Percentiles rank a stretch among this genome's conserved stretches.
These are phyloP conservation scores for Sarcophaga variegata DNA, from an alignment of 2,888 invertebrate species.

Conservation along the genomic window DNA sequence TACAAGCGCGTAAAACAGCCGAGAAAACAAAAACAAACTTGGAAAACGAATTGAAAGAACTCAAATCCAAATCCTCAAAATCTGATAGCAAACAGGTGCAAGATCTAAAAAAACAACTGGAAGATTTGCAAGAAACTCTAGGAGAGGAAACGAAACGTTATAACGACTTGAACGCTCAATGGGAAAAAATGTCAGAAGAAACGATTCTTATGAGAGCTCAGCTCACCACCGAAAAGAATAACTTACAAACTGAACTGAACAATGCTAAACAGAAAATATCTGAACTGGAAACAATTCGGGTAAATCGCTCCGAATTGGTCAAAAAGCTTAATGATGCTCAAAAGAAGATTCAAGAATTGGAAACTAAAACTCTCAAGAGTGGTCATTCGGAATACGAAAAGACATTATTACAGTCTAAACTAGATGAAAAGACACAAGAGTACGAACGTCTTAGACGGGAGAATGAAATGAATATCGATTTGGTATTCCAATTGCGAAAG, in stretches of 20 bases:
- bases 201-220: slow-evolving; percentile 92
- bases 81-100: slow-evolving; percentile 88
- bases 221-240: slow-evolving; percentile 91
- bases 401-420: slow-evolving; percentile 86
- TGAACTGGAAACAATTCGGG: slow-evolving; percentile 77
- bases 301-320: slow-evolving; percentile 79
- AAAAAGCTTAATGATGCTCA: slow-evolving; percentile 77
- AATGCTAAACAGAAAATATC: slow-evolving; percentile 76
- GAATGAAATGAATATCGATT: slow-evolving; percentile 86
- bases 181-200: slow-evolving; percentile 92
- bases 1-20: slow-evolving; percentile 84
- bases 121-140: slow-evolving; percentile 87
- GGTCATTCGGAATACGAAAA: slow-evolving; percentile 84
- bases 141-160: slow-evolving; percentile 88
- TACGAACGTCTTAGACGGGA: slow-evolving; percentile 87
- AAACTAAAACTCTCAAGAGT: slow-evolving; percentile 76
- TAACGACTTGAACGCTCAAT: slow-evolving; percentile 90
- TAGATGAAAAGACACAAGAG: slow-evolving; percentile 90
- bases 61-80: slow-evolving; percentile 86
- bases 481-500: slow-evolving; percentile 87
- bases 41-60: slow-evolving; percentile 89
- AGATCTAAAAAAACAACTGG: slow-evolving; percentile 81
- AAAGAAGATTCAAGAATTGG: slow-evolving; percentile 78
- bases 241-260: slow-evolving; percentile 84
- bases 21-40: slow-evolving; percentile 86